These are phyloP conservation scores for Danio choprae DNA, from an alignment of 2,797 vertebrate genomes.

Conservation along the genomic window DNA sequence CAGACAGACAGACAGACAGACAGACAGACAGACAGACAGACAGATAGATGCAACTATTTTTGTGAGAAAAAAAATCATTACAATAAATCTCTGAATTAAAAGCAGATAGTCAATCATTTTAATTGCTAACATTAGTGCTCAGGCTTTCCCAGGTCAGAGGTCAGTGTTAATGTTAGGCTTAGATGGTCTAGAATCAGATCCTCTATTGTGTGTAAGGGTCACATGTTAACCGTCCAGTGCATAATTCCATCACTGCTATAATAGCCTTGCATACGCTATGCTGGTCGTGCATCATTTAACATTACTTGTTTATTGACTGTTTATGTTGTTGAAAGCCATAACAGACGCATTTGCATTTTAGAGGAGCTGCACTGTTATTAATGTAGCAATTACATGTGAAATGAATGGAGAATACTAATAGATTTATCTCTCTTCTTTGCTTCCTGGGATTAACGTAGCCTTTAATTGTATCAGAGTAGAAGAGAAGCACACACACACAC, in stretches of 20 bases:
- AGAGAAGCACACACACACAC: slow-evolving; percentile 4
- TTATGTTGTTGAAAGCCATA: slow-evolving; percentile 54
- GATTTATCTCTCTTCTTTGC: slow-evolving; percentile 47
- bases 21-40: too few relatives aligned
- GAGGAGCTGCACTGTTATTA: slow-evolving; percentile 54
- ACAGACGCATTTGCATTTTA: slow-evolving; percentile 53
- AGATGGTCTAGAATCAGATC: slow-evolving; percentile 34
- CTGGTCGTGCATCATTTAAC: slow-evolving; percentile 55
- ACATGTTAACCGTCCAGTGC: slow-evolving; percentile 51
- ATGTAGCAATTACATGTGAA: slow-evolving; percentile 59
- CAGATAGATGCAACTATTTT: too few relatives aligned
- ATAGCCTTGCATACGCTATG: slow-evolving; percentile 26
- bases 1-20: too few relatives aligned
- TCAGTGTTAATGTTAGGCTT: slow-evolving; percentile 33
- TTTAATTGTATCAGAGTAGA: slow-evolving; percentile 52
- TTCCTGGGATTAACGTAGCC: slow-evolving; percentile 46
- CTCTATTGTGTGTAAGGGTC: slow-evolving; percentile 38
- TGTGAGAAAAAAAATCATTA: slow-evolving; percentile 22
- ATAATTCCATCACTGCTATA: slow-evolving; percentile 48
- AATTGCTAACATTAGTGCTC: slow-evolving; percentile 39
- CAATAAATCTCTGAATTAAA: slow-evolving; percentile 47
- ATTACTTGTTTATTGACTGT: slow-evolving; percentile 62
- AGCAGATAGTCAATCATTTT: slow-evolving; percentile 28
- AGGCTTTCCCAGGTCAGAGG: slow-evolving; percentile 48
- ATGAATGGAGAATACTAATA: slow-evolving; percentile 58